A percentile compares a stretch with the other conserved stretches of the same genome.
phyloP scores from a whole-genome alignment of 2,113 vertebrate genomes.

The Otocyon megalotis region DNA sequence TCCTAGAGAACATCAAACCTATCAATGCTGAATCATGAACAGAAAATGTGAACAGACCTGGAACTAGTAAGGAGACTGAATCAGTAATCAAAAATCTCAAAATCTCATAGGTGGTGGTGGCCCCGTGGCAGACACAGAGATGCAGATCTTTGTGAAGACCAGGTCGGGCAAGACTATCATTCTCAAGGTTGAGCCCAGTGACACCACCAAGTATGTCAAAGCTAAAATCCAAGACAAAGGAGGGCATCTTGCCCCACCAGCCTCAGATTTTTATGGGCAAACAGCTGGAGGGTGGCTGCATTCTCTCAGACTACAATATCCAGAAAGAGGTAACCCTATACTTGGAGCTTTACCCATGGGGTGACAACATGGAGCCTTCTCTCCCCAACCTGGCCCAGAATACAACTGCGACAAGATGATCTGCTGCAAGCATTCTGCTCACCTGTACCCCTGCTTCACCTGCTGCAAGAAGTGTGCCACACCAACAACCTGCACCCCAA shows the following conservation, averaged over 20 bases:
- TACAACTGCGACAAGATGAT: background rate
- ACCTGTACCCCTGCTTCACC: background rate
- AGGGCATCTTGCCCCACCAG: slow-evolving; percentile 70
- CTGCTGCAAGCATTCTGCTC: background rate
- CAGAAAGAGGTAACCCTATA: background rate
- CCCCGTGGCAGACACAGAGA: slow-evolving; percentile 63
- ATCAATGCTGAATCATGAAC: background rate
- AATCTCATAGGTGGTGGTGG: background rate
- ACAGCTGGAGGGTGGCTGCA: background rate
- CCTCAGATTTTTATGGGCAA: background rate
- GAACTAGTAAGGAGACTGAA: background rate
- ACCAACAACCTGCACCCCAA: background rate
- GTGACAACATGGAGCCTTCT: background rate
- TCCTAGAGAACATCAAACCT: background rate
- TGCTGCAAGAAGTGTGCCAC: background rate
- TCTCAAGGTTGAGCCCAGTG: slow-evolving; percentile 88
- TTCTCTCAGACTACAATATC: background rate
- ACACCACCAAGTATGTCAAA: slow-evolving; percentile 91
- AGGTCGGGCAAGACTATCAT: slow-evolving; percentile 90
- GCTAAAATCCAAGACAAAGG: slow-evolving; percentile 92
- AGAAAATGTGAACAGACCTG: background rate
- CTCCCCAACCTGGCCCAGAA: background rate
- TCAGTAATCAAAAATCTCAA: background rate
- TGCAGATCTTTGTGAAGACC: slow-evolving; percentile 92
- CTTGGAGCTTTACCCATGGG: background rate